Base-by-base conservation (phyloP, 2,797 vertebrate genomes). In the Sarcophilus harrisii region DNA sequence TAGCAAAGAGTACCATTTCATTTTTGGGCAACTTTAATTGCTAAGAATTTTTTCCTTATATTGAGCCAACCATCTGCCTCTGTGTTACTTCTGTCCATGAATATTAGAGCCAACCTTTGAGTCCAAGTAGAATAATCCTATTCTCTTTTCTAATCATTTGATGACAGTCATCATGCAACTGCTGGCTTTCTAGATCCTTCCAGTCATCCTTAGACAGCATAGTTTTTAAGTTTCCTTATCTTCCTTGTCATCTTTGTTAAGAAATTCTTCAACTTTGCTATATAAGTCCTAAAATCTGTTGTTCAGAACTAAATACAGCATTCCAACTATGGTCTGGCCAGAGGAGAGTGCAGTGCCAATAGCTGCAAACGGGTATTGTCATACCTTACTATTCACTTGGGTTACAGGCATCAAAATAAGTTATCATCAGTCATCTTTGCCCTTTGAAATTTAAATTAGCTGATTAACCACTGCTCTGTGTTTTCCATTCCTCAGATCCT, bases 391-490 rank as follows among this genome's bases (percentile, higher is more conserved):
- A 81, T 81, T 24, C 73, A 27, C 73, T 81, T 81, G n/a, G 73
- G 73, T 81, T 45, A 81, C 9, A 45, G 73, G 38, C 73, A 45
- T 81, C 73, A 81, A 81, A 81, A 81, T 81, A 81, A 81, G 73
- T 81, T 81, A 81, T 81, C 73, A 81, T 81, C 73, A 81, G 73
- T 81, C 38, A 81, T 81, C 38, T 81, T 81, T 81, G 38, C 21
- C 73, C 73, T 81, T 81, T 81, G 73, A 81, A 81, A 81, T 81
- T 81, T 81, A 81, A 81, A 81, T 81, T 81, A 81, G 73, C 73
- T 81, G 73, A 81, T 81, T 81, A 81, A 81, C 73, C 73, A 45
- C 38, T 81, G 73, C 38, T 81, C 73, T n/a, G 38, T 81, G 38
- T 81, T 81, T 81, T 81, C 38, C 21, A 38, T 81, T 81, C 73